These are phyloP conservation scores for Ariopsis seemanni DNA, from an alignment of 2,113 vertebrate genomes.

Conservation along the genomic window DNA sequence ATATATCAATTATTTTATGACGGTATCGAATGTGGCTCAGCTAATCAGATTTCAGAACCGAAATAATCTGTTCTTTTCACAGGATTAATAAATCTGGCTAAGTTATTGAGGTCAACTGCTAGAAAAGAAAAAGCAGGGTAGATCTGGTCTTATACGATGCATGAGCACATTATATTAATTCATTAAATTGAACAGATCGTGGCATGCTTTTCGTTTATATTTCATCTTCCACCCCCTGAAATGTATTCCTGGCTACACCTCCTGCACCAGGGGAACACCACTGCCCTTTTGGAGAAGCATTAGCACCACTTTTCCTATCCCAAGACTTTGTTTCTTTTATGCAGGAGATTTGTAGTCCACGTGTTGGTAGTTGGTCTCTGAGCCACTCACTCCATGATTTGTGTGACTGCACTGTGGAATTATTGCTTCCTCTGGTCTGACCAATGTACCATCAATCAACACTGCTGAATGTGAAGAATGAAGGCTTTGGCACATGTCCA, in stretches of 20 bases:
- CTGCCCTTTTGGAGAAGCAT: slow-evolving; percentile 50
- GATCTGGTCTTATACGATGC: neutral
- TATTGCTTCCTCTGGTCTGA: slow-evolving; percentile 49
- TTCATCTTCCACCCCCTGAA: slow-evolving; percentile 2
- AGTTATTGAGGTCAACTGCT: too few species aligned
- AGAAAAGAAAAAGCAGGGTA: neutral
- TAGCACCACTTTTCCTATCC: slow-evolving; percentile 41
- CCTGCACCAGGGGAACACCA: slow-evolving; percentile 19
- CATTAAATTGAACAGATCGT: neutral
- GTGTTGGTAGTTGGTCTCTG: slow-evolving; percentile 15
- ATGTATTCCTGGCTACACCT: slow-evolving; percentile 5
- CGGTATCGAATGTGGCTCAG: neutral
- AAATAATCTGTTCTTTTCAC: too few species aligned
- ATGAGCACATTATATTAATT: neutral
- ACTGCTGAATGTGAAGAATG: slow-evolving; percentile 32
- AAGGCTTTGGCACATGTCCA: slow-evolving; percentile 24
- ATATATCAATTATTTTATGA: neutral
- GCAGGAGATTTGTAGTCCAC: slow-evolving; percentile 50
- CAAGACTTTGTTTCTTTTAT: slow-evolving; percentile 46
- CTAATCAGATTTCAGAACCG: neutral
- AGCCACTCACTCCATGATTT: slow-evolving; percentile 41
- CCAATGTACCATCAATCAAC: slow-evolving; percentile 53
- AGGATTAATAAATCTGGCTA: too few species aligned
- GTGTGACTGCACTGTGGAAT: slow-evolving; percentile 41
- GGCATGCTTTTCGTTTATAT: neutral